Evolutionary conservation across 2,797 vertebrate species (phyloP).

Genomic region (Halcyon smyrnensis): DNA sequence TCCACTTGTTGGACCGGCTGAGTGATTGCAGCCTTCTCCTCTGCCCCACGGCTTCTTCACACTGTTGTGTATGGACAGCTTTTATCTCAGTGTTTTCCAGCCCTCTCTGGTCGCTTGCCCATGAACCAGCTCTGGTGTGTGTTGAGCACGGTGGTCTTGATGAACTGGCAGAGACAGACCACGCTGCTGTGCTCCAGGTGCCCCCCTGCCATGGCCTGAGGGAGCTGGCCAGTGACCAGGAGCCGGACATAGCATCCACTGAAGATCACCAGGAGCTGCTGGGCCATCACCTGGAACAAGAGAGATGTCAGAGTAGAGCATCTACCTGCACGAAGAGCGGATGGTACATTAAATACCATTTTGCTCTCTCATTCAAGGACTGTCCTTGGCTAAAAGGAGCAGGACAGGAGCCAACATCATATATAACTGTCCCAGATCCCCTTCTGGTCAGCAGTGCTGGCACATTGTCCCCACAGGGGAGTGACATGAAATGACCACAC

Average conservation of each 20-base stretch:
- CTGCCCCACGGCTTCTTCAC: neutral
- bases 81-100: accelerated
- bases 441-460: neutral
- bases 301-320: neutral
- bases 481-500: neutral
- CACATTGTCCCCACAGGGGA: neutral
- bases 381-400: neutral
- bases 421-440: neutral
- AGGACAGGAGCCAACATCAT: neutral
- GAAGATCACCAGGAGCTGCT: slow-evolving; percentile 76
- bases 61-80: accelerated
- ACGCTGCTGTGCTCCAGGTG: slow-evolving; percentile 31
- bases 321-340: neutral
- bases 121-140: neutral
- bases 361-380: neutral
- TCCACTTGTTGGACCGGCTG: accelerated
- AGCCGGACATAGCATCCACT: slow-evolving; percentile 76
- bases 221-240: slow-evolving; percentile 71
- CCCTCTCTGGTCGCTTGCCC: neutral
- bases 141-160: slow-evolving; percentile 44
- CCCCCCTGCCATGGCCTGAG: neutral
- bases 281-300: slow-evolving; percentile 74
- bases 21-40: neutral
- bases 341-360: neutral
- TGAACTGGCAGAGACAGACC: slow-evolving; percentile 79